Base-by-base conservation (phyloP, 2,888 invertebrate species). In the Athrips mouffetella region DNA sequence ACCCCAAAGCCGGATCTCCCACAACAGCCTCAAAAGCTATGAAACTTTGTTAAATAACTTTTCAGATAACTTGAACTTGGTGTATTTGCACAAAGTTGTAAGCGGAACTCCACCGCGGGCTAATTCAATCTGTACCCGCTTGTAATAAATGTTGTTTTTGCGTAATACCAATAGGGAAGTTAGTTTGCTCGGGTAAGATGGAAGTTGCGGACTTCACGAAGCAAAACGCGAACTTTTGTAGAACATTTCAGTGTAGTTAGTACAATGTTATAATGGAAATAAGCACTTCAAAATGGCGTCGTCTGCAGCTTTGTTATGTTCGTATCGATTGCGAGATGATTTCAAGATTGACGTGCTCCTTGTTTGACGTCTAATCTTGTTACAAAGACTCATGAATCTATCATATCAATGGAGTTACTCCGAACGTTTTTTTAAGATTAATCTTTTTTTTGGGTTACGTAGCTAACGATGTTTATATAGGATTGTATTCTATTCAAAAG, bases 41-140 rank as follows among this genome's bases (percentile, higher is more conserved):
- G 88, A 88, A 88, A 88, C 88, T 88, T 88, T 88, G 88, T 88
- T 88, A 87, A 88, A 87, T 88, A 88, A 88, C 87, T 88, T 88
- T 88, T 88, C 87, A 87, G 87, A 88, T 88, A 88, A 88, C 86
- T 88, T 87, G 85, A 86, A 86, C 80, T 85, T 77, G 71, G 76
- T 77, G 74, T 86, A 84, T 85, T 86, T 86, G 80, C 74, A 71
- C 80, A 85, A 84, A 85, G 87, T 83, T 83, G 80, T 82, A 88
- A 84, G 81, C 79, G 84, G 76, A 76, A 79, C 77, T 74, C 78
- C 67, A 76, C 80, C 79, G 73, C 82, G 75, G 63, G 76, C 81
- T 87, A 84, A 86, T 86, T 85, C 80, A 85, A 87, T 87, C 86
- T 85, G 81, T 87, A 78, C 76, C 70, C 80, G 78, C 74, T 87